Evolutionary conservation across 2,113 vertebrate species (phyloP).

Genomic region (Sitta europaea): DNA sequence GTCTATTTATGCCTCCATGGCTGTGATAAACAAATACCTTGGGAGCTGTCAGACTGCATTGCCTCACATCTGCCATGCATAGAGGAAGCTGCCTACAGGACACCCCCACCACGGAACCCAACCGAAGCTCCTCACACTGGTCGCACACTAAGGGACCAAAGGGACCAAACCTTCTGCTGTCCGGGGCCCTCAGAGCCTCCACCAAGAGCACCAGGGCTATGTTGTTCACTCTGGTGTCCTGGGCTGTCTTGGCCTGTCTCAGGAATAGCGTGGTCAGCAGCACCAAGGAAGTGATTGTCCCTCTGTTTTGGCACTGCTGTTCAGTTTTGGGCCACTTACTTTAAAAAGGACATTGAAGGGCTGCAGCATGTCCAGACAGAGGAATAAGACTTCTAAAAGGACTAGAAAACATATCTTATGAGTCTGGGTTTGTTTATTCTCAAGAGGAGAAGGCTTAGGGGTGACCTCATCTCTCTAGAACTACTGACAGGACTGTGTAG

Average conservation of each 20-base stretch:
- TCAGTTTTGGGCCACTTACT: background rate
- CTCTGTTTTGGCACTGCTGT: background rate
- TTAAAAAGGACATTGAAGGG: background rate
- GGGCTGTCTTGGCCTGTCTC: background rate
- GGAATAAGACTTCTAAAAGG: background rate
- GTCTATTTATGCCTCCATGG: background rate
- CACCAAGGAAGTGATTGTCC: background rate
- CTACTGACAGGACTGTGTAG: background rate
- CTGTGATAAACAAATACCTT: background rate
- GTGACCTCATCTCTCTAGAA: background rate
- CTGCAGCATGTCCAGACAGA: background rate
- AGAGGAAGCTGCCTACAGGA: background rate
- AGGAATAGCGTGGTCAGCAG: background rate
- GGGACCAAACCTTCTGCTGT: background rate
- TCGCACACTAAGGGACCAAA: background rate
- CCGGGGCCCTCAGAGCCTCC: background rate
- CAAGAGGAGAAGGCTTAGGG: background rate
- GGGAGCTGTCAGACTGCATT: background rate
- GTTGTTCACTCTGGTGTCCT: background rate
- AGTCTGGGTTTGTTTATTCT: background rate
- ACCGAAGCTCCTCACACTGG: accelerated
- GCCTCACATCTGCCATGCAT: background rate
- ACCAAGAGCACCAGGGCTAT: background rate
- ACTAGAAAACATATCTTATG: background rate
- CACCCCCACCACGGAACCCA: background rate